Evolutionary conservation across 2,113 vertebrate genomes (phyloP).

Genomic region (Mystacornis crossleyi): DNA sequence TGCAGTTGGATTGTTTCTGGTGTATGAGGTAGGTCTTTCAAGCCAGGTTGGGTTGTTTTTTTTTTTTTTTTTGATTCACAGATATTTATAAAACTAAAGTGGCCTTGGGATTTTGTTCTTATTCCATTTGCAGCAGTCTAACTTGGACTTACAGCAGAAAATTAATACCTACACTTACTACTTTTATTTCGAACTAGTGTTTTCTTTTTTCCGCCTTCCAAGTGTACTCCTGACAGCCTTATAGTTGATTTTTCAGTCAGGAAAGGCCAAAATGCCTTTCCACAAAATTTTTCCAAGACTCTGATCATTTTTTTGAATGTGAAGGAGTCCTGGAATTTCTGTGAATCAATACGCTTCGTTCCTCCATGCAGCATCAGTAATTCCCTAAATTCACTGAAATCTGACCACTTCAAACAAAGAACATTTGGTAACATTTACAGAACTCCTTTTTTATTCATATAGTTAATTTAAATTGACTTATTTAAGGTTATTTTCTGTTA

Average conservation of each 20-base stretch:
- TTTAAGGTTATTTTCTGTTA: background rate
- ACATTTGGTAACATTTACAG: background rate
- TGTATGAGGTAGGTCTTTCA: background rate
- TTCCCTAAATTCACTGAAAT: background rate
- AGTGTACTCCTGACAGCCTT: background rate
- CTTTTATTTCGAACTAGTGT: background rate
- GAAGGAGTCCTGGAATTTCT: background rate
- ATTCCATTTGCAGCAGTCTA: background rate
- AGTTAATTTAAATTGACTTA: background rate
- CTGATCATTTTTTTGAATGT: background rate
- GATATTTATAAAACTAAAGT: background rate
- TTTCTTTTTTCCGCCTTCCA: background rate
- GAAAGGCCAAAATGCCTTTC: background rate
- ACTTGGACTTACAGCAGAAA: background rate
- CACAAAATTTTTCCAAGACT: background rate
- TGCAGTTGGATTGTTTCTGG: background rate
- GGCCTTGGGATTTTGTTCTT: background rate
- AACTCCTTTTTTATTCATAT: background rate
- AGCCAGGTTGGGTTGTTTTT: background rate
- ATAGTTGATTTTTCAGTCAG: background rate
- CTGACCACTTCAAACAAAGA: background rate
- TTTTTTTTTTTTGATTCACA: background rate
- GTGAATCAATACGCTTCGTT: accelerated
- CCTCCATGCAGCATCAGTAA: background rate
- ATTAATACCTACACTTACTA: background rate